Evolutionary conservation across 23 tunicate genomes (phyloP).

Genomic region (Styela clava): DNA sequence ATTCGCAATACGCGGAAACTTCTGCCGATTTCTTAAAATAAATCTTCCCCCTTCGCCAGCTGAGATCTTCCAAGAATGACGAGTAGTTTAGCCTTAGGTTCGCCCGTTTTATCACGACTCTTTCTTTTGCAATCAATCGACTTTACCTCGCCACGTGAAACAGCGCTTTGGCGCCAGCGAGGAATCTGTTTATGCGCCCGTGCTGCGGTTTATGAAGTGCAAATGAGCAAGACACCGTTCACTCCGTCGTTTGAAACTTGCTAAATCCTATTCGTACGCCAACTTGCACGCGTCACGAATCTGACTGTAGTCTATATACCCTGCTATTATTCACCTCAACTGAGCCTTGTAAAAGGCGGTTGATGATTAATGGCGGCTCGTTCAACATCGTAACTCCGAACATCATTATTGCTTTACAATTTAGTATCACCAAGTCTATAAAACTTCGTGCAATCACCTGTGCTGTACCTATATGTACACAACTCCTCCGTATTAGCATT

Average conservation of each 20-base stretch:
- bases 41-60: neutral
- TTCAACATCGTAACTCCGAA: neutral
- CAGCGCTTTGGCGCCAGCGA: neutral
- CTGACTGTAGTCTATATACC: neutral
- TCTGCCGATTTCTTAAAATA: neutral
- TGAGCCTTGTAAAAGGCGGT: neutral
- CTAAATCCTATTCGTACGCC: neutral
- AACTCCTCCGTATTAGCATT: too few relatives aligned
- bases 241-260: neutral
- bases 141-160: neutral
- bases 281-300: neutral
- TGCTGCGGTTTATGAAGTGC: neutral
- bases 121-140: neutral
- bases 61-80: neutral
- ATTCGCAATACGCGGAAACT: neutral
- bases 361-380: neutral
- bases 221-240: neutral
- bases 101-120: neutral
- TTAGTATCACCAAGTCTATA: too few relatives aligned
- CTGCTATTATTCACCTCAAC: neutral
- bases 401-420: neutral
- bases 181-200: neutral
- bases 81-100: neutral
- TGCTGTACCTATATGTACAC: too few relatives aligned
- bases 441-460: too few relatives aligned